Conservation (phyloP, 2,797 vertebrate species). For the Thunnus albacares region DNA sequence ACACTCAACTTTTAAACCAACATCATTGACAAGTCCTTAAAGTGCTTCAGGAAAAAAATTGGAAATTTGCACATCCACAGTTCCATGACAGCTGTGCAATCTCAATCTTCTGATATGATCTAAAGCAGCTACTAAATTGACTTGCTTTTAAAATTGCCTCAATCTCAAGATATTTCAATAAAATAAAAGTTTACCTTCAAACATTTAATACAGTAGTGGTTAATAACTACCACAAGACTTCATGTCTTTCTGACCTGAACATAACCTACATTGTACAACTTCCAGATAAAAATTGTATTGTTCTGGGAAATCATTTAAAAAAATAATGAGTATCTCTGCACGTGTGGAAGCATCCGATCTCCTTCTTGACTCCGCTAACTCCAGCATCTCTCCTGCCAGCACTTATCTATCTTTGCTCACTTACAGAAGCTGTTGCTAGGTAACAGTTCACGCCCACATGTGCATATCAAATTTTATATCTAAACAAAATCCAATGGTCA, state of each 20-base stretch:
- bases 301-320: slow-evolving; percentile 20
- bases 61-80: not conserved
- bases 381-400: slow-evolving; percentile 44
- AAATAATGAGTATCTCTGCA: slow-evolving; percentile 38
- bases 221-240: slow-evolving; percentile 4
- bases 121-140: not conserved
- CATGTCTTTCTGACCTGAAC: not conserved
- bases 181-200: not conserved
- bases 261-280: not conserved
- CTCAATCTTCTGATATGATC: not conserved
- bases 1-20: not conserved
- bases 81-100: not conserved
- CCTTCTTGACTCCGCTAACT: slow-evolving; percentile 48
- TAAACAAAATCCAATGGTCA: slow-evolving; percentile 49
- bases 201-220: no score
- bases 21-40: not conserved
- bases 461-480: slow-evolving; percentile 51
- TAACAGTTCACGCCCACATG: slow-evolving; percentile 56
- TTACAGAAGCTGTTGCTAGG: slow-evolving; percentile 75
- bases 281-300: not conserved
- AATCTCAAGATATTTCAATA: slow-evolving; percentile 4
- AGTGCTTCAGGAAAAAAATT: not conserved
- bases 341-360: slow-evolving; percentile 31
- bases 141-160: not conserved
- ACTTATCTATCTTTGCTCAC: slow-evolving; percentile 55